Base-by-base conservation (phyloP, 2,888 invertebrate genomes). In the Scaptomyza polygonia region DNA sequence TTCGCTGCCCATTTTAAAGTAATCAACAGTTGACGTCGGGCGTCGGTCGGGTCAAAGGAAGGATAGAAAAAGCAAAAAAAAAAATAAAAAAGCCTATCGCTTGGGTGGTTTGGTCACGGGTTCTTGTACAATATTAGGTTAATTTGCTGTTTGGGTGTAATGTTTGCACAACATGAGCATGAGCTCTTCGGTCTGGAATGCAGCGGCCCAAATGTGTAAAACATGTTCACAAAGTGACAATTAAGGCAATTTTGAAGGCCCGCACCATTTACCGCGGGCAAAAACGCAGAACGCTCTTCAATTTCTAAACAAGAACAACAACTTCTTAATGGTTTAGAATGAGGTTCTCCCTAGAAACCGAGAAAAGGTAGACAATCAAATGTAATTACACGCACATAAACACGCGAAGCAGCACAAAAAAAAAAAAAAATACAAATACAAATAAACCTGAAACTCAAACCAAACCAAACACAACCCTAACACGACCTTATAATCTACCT, bases 381-480 rank as follows among this genome's bases (percentile, higher is more conserved):
- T 72, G 82, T 82, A 83, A 83, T 83, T 83, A 83, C 85, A 83
- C 82, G 82, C 85, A 85, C 85, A 83, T 83, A 85, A 83, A 85
- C 85, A 85, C 85, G 85, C 84, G 72, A 77, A 65, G 76, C n/a
- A n/a, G n/a, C n/a, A n/a, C n/a, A n/a, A n/a, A 71, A 51, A 58
- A 6, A 44, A 42, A 11, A 8, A 63, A 77, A 74, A 69, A 79
- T 75, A n/a, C n/a, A n/a, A n/a, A n/a, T n/a, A n/a, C 75, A 80
- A 62, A 68, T 84, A 81, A 72, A 75, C 54, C 65, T 53, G 54
- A 72, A 48, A 11, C 21, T n/a, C 34, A 36, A 36, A 7, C 34
- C 18, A 21, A 18, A 2, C 12, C 42, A 42, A 34, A 18, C n/a
- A 11, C n/a, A 21, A 27, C 25, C 47, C 45, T 16, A 47, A 30